phyloP scores from a whole-genome alignment of 2,888 invertebrate genomes.

The Leucania comma region DNA sequence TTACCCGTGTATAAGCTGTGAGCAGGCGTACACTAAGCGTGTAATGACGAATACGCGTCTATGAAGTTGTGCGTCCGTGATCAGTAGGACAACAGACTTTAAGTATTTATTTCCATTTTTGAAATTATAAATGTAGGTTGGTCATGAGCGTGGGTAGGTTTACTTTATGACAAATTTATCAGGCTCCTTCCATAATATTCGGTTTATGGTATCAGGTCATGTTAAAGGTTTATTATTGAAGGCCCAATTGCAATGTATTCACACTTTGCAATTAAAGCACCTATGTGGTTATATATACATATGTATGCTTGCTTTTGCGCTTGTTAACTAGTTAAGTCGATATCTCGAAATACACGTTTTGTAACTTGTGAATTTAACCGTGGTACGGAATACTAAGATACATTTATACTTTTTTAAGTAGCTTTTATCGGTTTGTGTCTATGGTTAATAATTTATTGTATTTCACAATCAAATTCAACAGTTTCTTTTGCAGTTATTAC shows the following conservation, averaged over 20 bases:
- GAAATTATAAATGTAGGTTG: too few species aligned
- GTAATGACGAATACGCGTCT: too few species aligned
- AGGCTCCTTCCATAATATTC: not conserved
- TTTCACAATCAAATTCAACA: conserved; percentile 12
- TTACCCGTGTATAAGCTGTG: too few species aligned
- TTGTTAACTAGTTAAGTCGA: not conserved
- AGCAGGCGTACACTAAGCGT: too few species aligned
- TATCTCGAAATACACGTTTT: not conserved
- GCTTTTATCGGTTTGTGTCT: conserved; percentile 7
- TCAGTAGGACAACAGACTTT: too few species aligned
- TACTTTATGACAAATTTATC: too few species aligned
- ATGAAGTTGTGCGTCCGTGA: too few species aligned
- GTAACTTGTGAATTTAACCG: not conserved
- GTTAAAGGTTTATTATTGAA: conserved; percentile 1
- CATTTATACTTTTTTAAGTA: conserved; percentile 28
- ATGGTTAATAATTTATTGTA: conserved; percentile 26
- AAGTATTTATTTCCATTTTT: too few species aligned
- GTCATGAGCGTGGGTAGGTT: too few species aligned
- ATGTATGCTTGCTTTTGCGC: not conserved
- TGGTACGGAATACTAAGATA: conserved; percentile 37
- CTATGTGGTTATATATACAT: not conserved
- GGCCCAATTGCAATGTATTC: conserved; percentile 28
- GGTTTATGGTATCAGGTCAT: conserved; percentile 6
- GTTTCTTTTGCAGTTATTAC: conserved; percentile 23
- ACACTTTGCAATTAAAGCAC: not conserved